Evolutionary conservation across 2,797 vertebrate genomes (phyloP).

Genomic region (Pangasius larnaudii): DNA sequence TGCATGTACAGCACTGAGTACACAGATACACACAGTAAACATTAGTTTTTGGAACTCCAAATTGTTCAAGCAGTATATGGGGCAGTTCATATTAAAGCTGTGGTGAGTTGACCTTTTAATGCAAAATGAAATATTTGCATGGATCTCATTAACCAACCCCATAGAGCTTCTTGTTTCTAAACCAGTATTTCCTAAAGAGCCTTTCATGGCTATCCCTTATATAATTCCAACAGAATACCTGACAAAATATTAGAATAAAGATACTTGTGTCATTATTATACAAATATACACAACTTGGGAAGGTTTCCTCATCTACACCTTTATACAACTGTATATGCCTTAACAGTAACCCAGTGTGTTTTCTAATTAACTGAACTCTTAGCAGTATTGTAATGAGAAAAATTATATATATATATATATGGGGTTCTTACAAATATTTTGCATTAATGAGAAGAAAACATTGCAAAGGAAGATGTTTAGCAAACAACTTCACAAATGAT

Average conservation of each 20-base stretch:
- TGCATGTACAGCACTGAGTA: slow-evolving; percentile 49
- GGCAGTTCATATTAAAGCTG: slow-evolving; percentile 40
- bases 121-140: slow-evolving; percentile 38
- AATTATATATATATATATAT: not conserved
- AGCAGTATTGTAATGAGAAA: not conserved
- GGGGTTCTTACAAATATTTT: no score
- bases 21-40: slow-evolving; percentile 46
- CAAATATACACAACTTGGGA: slow-evolving; percentile 32
- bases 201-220: not conserved
- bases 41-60: slow-evolving; percentile 42
- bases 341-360: slow-evolving; percentile 26
- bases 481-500: slow-evolving; percentile 14
- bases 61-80: slow-evolving; percentile 35
- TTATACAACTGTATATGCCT: slow-evolving; percentile 30
- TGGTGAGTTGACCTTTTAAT: slow-evolving; percentile 21
- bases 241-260: slow-evolving; percentile 18
- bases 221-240: not conserved
- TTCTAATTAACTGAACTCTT: not conserved
- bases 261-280: slow-evolving; percentile 19
- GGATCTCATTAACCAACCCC: not conserved
- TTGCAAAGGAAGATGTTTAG: slow-evolving; percentile 30
- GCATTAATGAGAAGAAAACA: slow-evolving; percentile 8
- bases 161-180: slow-evolving; percentile 24
- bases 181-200: slow-evolving; percentile 35
- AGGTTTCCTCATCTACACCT: slow-evolving; percentile 23